These are phyloP conservation scores for Glareola pratincola DNA, from an alignment of 2,113 vertebrate species.

Conservation along the genomic window DNA sequence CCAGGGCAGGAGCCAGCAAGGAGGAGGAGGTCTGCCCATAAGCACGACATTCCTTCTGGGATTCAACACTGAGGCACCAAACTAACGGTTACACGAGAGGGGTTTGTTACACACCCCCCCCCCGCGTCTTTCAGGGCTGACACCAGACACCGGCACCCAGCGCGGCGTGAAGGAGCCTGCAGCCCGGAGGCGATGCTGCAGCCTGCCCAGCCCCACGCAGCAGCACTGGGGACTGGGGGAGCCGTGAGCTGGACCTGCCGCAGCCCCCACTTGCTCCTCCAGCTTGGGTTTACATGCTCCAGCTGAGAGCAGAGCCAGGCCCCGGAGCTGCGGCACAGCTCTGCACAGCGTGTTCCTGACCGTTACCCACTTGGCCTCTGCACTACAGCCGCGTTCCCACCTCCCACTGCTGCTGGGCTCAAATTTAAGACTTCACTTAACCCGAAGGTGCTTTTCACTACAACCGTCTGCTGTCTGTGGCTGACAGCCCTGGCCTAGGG, in stretches of 20 bases:
- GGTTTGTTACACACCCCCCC: not conserved
- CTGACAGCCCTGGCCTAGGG: not conserved
- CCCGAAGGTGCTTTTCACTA: not conserved
- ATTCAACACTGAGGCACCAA: not conserved
- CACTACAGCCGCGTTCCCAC: not conserved
- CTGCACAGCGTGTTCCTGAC: not conserved
- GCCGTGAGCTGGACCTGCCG: not conserved
- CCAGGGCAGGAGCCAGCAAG: not conserved
- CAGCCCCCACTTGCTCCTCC: not conserved
- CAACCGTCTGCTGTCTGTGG: not conserved
- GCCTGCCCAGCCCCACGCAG: not conserved
- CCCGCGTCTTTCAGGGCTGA: not conserved
- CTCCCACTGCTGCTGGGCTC: not conserved
- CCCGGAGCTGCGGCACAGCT: not conserved
- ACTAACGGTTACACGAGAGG: not conserved
- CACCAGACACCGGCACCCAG: not conserved
- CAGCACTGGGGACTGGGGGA: accelerated
- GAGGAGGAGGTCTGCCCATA: not conserved
- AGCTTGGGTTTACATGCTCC: not conserved
- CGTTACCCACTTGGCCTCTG: not conserved
- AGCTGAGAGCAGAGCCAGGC: not conserved
- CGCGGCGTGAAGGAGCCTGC: not conserved
- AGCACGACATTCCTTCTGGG: not conserved
- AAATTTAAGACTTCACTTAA: not conserved
- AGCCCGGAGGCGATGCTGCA: not conserved